Evolutionary conservation across 2,888 invertebrate genomes (phyloP), one percentile per base, ranked within the genome.

Genomic region (Troilus luridus): DNA sequence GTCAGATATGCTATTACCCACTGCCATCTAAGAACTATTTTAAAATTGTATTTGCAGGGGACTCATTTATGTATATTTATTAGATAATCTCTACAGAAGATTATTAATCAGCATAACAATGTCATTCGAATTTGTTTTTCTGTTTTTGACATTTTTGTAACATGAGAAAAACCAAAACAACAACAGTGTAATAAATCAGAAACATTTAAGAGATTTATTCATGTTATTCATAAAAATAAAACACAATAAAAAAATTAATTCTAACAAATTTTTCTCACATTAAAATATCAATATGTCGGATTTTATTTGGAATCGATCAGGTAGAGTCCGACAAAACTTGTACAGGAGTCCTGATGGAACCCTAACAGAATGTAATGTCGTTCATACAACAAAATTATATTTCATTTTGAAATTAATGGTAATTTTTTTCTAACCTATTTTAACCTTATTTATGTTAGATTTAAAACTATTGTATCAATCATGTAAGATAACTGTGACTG

Each of bases 311-410:
- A 62, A 77, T 27, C 17, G 60, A 67, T 59, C 58, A 77, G 59
- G 58, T 60, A 81, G 12, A 90, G 72, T 81, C 60, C 41, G 62
- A 88, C 54, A 41, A 85, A 27, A 90, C 17, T 90, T 90, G 90
- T 90, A 90, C 90, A 90, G 90, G 90, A 90, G 85, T 88, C 90
- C 90, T 85, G 88, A 85, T 88, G 90, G 90, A 88, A 88, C 88
- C 90, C 90, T 90, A 90, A 90, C 90, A 90, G 85, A 92, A 92
- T 92, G 92, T 92, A 92, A 89, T 92, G 92, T 92, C 92, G 92
- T 92, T 92, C 92, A 92, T 92, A 92, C 91, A 92, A 91, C 90
- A 92, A 91, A 92, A 92, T 92, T 92, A 92, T 92, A 92, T 92
- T 92, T 92, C 92, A 92, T 92, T 92, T 92, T 92, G 92, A 92